phyloP scores from a whole-genome alignment of 53 echinoderm and acorn worm genomes.

The Apostichopus leukothele region DNA sequence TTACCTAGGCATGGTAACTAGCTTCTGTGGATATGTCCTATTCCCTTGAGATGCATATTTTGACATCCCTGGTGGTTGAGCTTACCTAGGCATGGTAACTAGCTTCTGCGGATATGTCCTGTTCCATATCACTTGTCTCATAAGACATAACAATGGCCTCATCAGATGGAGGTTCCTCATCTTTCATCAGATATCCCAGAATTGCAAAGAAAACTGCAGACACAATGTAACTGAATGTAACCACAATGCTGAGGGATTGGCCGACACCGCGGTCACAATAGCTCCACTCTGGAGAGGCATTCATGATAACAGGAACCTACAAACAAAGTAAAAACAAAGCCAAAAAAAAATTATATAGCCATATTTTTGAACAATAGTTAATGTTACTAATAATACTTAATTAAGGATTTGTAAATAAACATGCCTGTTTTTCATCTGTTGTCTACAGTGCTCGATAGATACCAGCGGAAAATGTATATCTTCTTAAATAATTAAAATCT shows the following conservation, averaged over 20 bases:
- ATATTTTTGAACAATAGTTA: no score
- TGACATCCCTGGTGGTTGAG: no score
- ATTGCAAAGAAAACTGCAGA: conserved; percentile 57
- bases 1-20: background rate
- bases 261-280: conserved; percentile 63
- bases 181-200: conserved; percentile 62
- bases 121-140: conserved; percentile 68
- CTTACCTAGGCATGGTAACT: background rate
- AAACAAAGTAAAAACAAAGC: background rate
- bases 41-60: no score
- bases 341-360: no score
- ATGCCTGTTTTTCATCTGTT: no score
- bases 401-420: no score
- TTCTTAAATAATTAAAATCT: no score
- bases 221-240: conserved; percentile 57
- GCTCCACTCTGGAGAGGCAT: conserved; percentile 36
- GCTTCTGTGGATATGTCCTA: no score
- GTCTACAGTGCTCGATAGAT: no score
- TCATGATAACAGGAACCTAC: conserved; percentile 59
- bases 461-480: no score
- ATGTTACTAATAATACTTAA: no score
- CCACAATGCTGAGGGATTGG: conserved; percentile 60
- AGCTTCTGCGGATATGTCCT: conserved; percentile 5
- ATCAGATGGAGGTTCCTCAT: conserved; percentile 44
- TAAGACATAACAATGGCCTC: conserved; percentile 71